These are phyloP conservation scores for Caerostris darwini DNA, from an alignment of 1,140 invertebrate genomes.

Conservation along the genomic window DNA sequence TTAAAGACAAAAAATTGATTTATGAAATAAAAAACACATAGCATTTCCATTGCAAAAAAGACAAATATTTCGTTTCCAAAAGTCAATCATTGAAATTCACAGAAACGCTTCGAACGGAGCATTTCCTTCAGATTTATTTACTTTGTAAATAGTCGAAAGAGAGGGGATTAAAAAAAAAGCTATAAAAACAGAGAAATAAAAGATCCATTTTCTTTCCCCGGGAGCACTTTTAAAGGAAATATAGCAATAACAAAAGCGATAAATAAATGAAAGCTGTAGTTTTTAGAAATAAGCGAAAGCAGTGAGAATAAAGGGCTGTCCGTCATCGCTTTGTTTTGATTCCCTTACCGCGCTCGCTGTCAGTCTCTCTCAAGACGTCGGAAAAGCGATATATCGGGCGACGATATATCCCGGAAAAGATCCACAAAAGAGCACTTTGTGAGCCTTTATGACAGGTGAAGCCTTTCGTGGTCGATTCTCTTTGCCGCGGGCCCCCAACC, in stretches of 20 bases:
- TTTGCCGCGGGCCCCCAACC: constrained; percentile 30
- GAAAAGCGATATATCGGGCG: constrained; percentile 41
- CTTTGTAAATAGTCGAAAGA: constrained; percentile 3
- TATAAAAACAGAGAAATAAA: not conserved
- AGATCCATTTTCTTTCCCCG: not conserved
- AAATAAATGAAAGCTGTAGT: not conserved
- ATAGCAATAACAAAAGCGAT: not conserved
- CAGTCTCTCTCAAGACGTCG: constrained; percentile 25
- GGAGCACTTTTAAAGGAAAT: constrained; percentile 2
- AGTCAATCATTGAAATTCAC: too few species aligned
- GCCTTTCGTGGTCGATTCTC: constrained; percentile 48
- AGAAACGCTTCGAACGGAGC: too few species aligned
- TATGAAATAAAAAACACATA: too few species aligned
- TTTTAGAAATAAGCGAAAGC: constrained; percentile 10
- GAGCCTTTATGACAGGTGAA: constrained; percentile 46
- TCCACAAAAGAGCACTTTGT: constrained; percentile 48
- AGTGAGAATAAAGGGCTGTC: not conserved
- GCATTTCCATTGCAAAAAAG: too few species aligned
- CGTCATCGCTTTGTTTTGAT: not conserved
- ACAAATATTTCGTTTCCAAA: too few species aligned
- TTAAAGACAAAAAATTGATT: too few species aligned
- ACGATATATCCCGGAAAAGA: constrained; percentile 34
- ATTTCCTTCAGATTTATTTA: constrained; percentile 1
- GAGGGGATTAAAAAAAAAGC: not conserved
- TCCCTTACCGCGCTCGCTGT: not conserved